Evolutionary conservation across 1,140 invertebrate genomes (phyloP), one percentile per base, ranked within the genome.

Genomic region (Drosophila tropicalis): DNA sequence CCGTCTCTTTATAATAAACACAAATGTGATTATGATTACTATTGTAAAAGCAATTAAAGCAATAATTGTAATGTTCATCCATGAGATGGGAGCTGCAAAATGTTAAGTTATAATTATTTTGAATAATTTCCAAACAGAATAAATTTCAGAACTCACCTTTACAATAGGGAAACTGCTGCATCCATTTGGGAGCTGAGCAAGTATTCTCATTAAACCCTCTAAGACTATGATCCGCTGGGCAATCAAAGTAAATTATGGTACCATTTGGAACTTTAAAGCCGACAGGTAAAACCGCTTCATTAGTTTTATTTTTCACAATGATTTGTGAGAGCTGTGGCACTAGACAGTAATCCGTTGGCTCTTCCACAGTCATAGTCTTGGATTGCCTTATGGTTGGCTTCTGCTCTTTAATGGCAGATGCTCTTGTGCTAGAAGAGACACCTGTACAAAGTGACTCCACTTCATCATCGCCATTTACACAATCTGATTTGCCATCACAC

Each of bases 141-240:
- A 6, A 12, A 60, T 2, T 29, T 9, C n/a, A 7, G 4, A 2
- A 58, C 64, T 78, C 3, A 79, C 76, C 34, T 68, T 68, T 62
- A 57, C 76, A 79, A 40, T 78, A 79, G 2, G 76, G 75, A 54
- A 79, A 79, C 58, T 57, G 34, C 3, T 51, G 4, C 0, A 13
- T 12, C 76, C 76, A 79, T 10, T 40, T 39, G 1, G 63, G 40
- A 4, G 17, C 70, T 3, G 7, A 1, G 22, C 76, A 79, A 1
- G n/a, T 9, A 44, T 79, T 79, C 6, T 64, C 15, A 1, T 7
- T 5, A 7, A 39, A 19, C 6, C 75, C 76, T 15, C 61, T 67
- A 0, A 79, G 25, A 0, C 15, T 19, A 44, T 79, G 70, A 3
- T 78, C 61, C 7, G 63, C 61, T 0, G 62, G 76, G 17, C 75